Conservation (phyloP, 2,797 vertebrate species). For the Oceanodroma leucorhoa region DNA sequence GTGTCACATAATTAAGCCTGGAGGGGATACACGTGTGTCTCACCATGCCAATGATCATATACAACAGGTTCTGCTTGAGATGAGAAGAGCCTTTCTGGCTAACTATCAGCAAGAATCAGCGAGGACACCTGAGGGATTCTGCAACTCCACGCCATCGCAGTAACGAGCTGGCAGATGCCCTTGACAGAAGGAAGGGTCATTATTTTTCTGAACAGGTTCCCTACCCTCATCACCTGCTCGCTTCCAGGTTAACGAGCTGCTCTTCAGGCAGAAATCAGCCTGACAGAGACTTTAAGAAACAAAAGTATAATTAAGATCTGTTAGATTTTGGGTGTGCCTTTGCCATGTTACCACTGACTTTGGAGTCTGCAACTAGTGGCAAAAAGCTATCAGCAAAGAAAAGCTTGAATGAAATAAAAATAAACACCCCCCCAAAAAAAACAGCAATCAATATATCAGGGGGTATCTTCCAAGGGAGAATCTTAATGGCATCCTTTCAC, state of each 20-base stretch:
- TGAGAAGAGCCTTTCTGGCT: not conserved
- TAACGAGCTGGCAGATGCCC: not conserved
- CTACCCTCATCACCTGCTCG: not conserved
- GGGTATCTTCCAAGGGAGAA: not conserved
- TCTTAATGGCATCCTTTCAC: not conserved
- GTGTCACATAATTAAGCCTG: not conserved
- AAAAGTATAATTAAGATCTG: not conserved
- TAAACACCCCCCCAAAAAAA: not conserved
- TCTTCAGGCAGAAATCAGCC: not conserved
- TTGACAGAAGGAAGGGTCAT: not conserved
- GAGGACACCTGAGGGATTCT: not conserved
- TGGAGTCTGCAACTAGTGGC: not conserved
- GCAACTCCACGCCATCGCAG: accelerated
- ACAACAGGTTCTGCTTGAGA: not conserved
- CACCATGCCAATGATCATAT: accelerated
- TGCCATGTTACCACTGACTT: not conserved
- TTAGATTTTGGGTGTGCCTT: not conserved
- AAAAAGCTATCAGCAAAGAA: not conserved
- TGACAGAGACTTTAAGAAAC: not conserved
- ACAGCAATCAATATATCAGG: not conserved
- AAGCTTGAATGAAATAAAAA: not conserved
- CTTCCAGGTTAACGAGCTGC: not conserved
- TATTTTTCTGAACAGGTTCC: slow-evolving; percentile 9
- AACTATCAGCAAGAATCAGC: not conserved
- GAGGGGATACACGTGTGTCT: not conserved